A percentile compares a stretch with the other conserved stretches of the same genome.
These are phyloP conservation scores for Heliothis virescens DNA, from an alignment of 1,140 invertebrate species.

Conservation along the genomic window DNA sequence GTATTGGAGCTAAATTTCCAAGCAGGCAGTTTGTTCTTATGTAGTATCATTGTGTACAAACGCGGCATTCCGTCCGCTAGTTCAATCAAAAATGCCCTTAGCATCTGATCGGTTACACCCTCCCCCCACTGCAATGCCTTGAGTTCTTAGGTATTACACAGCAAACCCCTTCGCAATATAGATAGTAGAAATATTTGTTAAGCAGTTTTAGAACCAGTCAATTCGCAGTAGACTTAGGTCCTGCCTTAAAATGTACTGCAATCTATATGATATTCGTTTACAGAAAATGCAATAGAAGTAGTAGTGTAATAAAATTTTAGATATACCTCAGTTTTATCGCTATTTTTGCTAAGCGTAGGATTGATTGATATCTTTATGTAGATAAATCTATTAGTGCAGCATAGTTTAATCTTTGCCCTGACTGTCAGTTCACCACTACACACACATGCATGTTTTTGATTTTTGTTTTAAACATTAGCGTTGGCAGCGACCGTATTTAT, in stretches of 20 bases:
- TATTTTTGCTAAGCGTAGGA: no score
- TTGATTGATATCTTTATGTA: no score
- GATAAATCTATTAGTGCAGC: no score
- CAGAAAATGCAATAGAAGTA: no score
- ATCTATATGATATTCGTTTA: no score
- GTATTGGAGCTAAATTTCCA: no score
- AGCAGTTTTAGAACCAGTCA: neutral
- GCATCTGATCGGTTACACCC: neutral
- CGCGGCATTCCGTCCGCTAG: conserved; percentile 3
- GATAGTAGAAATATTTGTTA: neutral
- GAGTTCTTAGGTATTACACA: neutral
- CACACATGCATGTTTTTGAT: neutral
- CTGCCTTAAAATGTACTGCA: neutral
- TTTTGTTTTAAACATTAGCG: neutral
- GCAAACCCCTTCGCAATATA: neutral
- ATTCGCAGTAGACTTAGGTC: neutral
- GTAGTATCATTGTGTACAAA: neutral
- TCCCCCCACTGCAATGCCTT: neutral
- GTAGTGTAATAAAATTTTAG: no score
- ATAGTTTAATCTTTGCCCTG: neutral
- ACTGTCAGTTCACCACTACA: neutral
- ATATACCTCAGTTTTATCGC: no score
- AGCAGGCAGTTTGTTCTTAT: neutral
- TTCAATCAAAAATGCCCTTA: neutral
- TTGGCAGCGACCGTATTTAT: neutral